Evolutionary conservation across 1,140 invertebrate genomes (phyloP).

Genomic region (Goniozus legneri): DNA sequence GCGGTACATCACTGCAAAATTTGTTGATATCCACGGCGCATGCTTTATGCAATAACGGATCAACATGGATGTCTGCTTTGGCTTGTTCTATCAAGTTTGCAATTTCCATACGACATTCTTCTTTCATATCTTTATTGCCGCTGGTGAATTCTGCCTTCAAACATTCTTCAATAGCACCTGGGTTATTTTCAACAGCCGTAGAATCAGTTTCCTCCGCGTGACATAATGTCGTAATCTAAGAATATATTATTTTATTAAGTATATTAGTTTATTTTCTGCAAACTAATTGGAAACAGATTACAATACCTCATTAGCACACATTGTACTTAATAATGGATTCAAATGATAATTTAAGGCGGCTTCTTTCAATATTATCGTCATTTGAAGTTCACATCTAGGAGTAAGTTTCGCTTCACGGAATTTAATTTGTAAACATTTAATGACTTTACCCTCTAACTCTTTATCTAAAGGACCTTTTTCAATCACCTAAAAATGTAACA

Average conservation of each 20-base stretch:
- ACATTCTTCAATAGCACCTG: conserved; percentile 78
- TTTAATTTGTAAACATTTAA: conserved; percentile 72
- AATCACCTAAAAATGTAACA: conserved; percentile 34
- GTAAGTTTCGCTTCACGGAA: conserved; percentile 72
- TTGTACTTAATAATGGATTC: conserved; percentile 75
- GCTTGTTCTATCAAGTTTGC: conserved; percentile 76
- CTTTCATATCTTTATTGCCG: conserved; percentile 66
- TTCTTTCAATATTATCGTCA: conserved; percentile 78
- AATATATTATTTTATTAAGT: conserved; percentile 33
- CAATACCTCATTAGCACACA: conserved; percentile 64
- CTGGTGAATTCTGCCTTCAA: conserved; percentile 72
- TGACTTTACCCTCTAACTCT: conserved; percentile 56
- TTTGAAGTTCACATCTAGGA: conserved; percentile 74
- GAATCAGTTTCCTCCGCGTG: conserved; percentile 43
- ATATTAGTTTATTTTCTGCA: background rate
- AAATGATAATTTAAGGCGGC: conserved; percentile 83
- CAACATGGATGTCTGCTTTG: conserved; percentile 78
- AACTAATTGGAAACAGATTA: conserved; percentile 2
- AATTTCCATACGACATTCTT: conserved; percentile 75
- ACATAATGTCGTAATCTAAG: background rate
- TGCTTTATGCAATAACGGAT: conserved; percentile 74
- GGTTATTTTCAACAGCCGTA: conserved; percentile 45
- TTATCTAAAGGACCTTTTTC: conserved; percentile 42
- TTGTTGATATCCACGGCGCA: conserved; percentile 78
- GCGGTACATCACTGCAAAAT: conserved; percentile 76